Conservation (phyloP, 2,797 vertebrate species). For the Neosilurus hyrtlii region DNA sequence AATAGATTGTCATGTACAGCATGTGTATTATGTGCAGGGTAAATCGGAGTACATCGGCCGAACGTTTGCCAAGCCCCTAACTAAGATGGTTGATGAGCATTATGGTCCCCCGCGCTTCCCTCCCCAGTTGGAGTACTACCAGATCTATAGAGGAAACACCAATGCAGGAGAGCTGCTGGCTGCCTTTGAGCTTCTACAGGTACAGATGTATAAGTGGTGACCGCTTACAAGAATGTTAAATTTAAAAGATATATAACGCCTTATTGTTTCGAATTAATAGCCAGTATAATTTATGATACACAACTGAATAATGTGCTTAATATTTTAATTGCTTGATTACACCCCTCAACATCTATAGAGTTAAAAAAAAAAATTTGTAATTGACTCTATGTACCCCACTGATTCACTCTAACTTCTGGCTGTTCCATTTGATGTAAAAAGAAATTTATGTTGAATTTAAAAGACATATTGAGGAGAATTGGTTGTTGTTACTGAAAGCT, state of each 20-base stretch:
- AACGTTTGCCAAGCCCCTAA: conserved; percentile 91
- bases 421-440: background rate
- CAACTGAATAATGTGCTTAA: background rate
- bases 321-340: background rate
- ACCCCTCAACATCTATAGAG: background rate
- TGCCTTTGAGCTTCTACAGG: conserved; percentile 96
- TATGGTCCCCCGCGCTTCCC: conserved; percentile 90
- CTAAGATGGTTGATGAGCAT: conserved; percentile 92
- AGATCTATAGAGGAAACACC: conserved; percentile 91
- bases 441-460: background rate
- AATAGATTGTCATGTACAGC: background rate
- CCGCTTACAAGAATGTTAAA: background rate
- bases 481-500: background rate
- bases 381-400: conserved; percentile 4
- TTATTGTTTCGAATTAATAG: background rate
- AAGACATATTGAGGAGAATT: background rate
- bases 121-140: conserved; percentile 93
- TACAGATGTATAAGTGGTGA: conserved; percentile 53
- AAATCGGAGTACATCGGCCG: conserved; percentile 97
- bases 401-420: conserved; percentile 2
- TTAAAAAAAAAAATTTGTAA: background rate
- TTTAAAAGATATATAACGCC: background rate
- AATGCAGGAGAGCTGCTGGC: conserved; percentile 90
- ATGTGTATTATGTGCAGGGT: conserved; percentile 72
- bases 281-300: background rate